Conservation (phyloP, 2,113 vertebrate species). For the Triplophysa siluroides region DNA sequence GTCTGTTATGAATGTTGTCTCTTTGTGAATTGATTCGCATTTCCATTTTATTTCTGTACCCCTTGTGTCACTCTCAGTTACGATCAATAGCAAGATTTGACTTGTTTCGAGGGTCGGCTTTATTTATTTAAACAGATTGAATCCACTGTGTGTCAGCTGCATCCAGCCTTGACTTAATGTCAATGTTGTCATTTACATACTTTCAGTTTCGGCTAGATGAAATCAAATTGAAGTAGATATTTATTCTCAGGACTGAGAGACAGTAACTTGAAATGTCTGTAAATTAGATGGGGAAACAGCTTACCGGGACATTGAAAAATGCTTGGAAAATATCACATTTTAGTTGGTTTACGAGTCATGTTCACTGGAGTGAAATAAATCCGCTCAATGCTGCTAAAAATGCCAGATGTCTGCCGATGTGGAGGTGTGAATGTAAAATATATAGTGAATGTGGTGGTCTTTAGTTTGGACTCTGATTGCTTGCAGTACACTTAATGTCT, state of each 20-base stretch:
- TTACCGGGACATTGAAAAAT: not conserved
- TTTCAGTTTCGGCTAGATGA: not conserved
- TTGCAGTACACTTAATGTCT: no score
- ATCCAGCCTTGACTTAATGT: slow-evolving; percentile 19
- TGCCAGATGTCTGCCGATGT: no score
- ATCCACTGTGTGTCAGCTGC: not conserved
- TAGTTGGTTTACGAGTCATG: no score
- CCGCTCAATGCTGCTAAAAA: no score
- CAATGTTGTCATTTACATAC: slow-evolving; percentile 2
- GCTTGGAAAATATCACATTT: no score
- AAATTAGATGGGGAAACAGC: not conserved
- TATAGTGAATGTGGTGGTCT: no score
- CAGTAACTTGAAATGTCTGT: not conserved
- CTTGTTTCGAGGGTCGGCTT: slow-evolving; percentile 15
- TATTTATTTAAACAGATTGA: slow-evolving; percentile 24
- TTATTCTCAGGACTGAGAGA: not conserved
- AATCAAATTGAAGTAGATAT: not conserved
- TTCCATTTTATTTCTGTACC: slow-evolving; percentile 24
- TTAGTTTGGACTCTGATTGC: no score
- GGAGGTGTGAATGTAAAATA: no score
- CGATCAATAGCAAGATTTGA: slow-evolving; percentile 26
- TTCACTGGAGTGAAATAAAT: no score
- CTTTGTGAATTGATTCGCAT: slow-evolving; percentile 47
- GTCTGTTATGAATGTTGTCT: slow-evolving; percentile 47
- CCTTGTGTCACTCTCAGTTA: slow-evolving; percentile 21